A percentile compares a stretch with the other conserved stretches of the same genome.
These are phyloP conservation scores for Formica exsecta DNA, from an alignment of 1,140 invertebrate species.

Conservation along the genomic window DNA sequence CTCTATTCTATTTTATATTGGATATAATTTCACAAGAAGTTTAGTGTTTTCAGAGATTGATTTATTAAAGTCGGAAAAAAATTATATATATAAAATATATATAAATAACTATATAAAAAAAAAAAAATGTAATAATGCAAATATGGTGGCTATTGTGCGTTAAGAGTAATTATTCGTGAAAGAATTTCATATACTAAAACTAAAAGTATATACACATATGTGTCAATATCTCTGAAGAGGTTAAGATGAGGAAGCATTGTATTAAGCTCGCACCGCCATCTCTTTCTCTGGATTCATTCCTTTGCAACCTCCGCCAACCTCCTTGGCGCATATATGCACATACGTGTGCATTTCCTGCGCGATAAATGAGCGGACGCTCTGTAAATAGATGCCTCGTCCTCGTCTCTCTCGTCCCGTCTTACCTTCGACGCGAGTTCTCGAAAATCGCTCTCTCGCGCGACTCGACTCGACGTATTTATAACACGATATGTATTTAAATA, in stretches of 20 bases:
- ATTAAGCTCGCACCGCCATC: background rate
- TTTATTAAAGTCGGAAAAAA: too few species aligned
- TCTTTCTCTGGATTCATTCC: background rate
- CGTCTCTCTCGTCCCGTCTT: background rate
- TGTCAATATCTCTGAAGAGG: too few species aligned
- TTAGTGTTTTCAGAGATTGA: too few species aligned
- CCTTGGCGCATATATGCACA: background rate
- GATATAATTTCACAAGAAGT: background rate
- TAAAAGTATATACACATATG: too few species aligned
- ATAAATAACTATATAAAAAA: too few species aligned
- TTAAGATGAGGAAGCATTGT: background rate
- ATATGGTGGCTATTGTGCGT: too few species aligned
- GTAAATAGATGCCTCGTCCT: conserved; percentile 36
- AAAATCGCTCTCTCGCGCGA: background rate
- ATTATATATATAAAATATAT: too few species aligned
- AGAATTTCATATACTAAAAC: too few species aligned
- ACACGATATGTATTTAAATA: conserved; percentile 1
- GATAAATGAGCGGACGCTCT: conserved; percentile 42
- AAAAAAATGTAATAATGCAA: too few species aligned
- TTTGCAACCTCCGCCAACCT: background rate
- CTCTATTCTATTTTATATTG: too few species aligned
- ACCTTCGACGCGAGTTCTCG: background rate
- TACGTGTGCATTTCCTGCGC: conserved; percentile 29
- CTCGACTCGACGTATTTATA: conserved; percentile 18
- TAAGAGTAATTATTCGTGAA: too few species aligned